phyloP scores from a whole-genome alignment of 2,113 vertebrate species.

The Oriolus oriolus region DNA sequence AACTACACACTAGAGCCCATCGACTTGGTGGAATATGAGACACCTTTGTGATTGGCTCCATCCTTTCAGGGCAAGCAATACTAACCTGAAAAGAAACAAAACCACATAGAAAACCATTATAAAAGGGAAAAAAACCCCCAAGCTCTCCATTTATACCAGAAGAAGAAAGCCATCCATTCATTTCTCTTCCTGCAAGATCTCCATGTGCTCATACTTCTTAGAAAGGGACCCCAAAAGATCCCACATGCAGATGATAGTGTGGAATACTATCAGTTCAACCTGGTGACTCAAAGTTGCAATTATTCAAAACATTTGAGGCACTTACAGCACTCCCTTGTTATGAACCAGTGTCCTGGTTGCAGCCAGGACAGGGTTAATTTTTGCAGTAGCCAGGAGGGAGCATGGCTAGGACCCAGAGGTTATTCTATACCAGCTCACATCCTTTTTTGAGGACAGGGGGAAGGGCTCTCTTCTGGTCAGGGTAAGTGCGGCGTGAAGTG shows the following conservation, averaged over 20 bases:
- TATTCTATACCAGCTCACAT: not conserved
- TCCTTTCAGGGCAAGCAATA: constrained; percentile 96
- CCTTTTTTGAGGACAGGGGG: not conserved
- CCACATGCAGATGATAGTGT: not conserved
- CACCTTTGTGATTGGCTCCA: constrained; percentile 98
- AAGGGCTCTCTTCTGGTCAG: not conserved
- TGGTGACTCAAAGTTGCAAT: not conserved
- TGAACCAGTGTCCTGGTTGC: not conserved
- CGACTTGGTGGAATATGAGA: constrained; percentile 96
- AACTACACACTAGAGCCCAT: constrained; percentile 95
- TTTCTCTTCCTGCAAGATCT: not conserved
- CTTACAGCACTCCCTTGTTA: not conserved
- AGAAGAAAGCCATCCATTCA: not conserved
- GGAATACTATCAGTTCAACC: not conserved
- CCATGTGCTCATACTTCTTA: not conserved
- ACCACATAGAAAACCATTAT: not conserved
- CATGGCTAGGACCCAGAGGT: not conserved
- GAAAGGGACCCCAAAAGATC: not conserved
- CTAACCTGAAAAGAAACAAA: constrained; percentile 81
- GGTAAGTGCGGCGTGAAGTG: not conserved
- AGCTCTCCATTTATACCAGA: not conserved
- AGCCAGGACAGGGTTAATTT: not conserved
- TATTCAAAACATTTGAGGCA: not conserved
- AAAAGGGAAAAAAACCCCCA: not conserved
- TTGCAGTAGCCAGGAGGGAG: not conserved